Evolutionary conservation across 2,113 vertebrate species (phyloP).

Genomic region (Takifugu bimaculatus): DNA sequence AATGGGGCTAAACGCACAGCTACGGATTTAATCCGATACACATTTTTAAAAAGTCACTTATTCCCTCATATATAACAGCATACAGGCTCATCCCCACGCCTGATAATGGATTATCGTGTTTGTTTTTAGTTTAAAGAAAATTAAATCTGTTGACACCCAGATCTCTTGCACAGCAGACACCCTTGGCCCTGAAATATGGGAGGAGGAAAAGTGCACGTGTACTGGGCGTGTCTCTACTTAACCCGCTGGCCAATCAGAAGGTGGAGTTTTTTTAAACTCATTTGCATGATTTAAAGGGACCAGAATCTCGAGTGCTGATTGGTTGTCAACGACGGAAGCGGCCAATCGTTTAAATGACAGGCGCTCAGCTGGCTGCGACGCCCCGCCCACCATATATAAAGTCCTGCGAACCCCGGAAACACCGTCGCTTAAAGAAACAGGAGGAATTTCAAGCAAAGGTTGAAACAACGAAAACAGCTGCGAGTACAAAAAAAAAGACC

Average conservation of each 20-base stretch:
- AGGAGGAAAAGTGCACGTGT: slow-evolving; percentile 74
- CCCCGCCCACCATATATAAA: slow-evolving; percentile 53
- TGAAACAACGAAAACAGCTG: slow-evolving; percentile 68
- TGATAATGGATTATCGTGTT: background rate
- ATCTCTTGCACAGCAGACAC: slow-evolving; percentile 7
- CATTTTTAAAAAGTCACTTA: background rate
- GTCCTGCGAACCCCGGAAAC: slow-evolving; percentile 71
- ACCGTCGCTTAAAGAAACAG: slow-evolving; percentile 70
- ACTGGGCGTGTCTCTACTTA: slow-evolving; percentile 60
- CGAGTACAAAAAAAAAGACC: slow-evolving; percentile 46
- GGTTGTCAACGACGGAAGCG: slow-evolving; percentile 1
- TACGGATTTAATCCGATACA: background rate
- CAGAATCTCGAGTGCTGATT: slow-evolving; percentile 24
- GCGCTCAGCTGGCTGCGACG: slow-evolving; percentile 66
- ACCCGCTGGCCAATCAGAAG: slow-evolving; percentile 47
- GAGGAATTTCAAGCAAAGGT: slow-evolving; percentile 55
- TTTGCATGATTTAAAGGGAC: slow-evolving; percentile 40
- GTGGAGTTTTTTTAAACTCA: slow-evolving; percentile 35
- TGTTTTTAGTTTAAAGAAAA: background rate
- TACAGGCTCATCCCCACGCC: background rate
- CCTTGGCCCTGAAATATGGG: slow-evolving; percentile 31
- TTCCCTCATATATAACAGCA: background rate
- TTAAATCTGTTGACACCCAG: background rate
- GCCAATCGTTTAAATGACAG: slow-evolving; percentile 72
- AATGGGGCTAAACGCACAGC: background rate